phyloP scores from a whole-genome alignment of 2,888 invertebrate species.

The Xanthostigma xanthostigma region DNA sequence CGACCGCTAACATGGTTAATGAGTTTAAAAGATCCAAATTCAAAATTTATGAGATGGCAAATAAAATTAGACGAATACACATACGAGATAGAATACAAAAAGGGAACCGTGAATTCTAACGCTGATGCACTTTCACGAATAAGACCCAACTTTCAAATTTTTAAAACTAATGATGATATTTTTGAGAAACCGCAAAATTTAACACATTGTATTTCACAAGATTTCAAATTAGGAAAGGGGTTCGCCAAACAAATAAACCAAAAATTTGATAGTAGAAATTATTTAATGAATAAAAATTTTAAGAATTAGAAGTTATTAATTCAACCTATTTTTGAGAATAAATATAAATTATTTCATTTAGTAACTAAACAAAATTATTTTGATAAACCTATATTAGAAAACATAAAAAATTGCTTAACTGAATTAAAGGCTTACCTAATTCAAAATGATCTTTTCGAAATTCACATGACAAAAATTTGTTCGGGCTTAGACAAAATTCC shows the following conservation, averaged over 20 bases:
- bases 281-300: slow-evolving; percentile 1
- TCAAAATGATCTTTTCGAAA: slow-evolving; percentile 1
- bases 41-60: slow-evolving; percentile 7
- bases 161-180: slow-evolving; percentile 1
- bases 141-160: slow-evolving; percentile 1
- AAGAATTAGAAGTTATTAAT: slow-evolving; percentile 1
- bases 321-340: slow-evolving; percentile 5
- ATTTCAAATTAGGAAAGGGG: slow-evolving; percentile 3
- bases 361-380: slow-evolving; percentile 3
- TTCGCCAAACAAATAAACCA: slow-evolving; percentile 6
- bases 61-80: slow-evolving; percentile 5
- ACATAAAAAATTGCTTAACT: neutral
- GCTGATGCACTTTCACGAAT: no score
- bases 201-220: slow-evolving; percentile 3
- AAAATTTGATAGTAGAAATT: slow-evolving; percentile 3
- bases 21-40: slow-evolving; percentile 5
- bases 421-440: slow-evolving; percentile 2
- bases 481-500: slow-evolving; percentile 1
- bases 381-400: slow-evolving; percentile 1
- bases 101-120: no score
- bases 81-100: no score
- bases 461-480: slow-evolving; percentile 3
- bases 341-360: slow-evolving; percentile 5
- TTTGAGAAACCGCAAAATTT: slow-evolving; percentile 3
- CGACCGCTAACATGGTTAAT: slow-evolving; percentile 8